phyloP scores from a whole-genome alignment of 2,113 vertebrate genomes.

The Chlorocebus sabaeus region DNA sequence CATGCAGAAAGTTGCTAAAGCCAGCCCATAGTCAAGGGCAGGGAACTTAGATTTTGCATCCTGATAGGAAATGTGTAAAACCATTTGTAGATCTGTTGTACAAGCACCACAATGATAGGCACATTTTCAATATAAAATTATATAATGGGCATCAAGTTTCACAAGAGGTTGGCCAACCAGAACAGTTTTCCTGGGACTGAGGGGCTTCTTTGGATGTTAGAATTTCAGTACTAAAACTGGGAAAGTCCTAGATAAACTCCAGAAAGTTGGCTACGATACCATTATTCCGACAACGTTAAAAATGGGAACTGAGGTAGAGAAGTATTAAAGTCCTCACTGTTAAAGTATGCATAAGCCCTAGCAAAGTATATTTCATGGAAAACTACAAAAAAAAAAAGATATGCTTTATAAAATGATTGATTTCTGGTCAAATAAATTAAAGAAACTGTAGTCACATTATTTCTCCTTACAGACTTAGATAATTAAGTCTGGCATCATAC shows the following conservation, averaged over 20 bases:
- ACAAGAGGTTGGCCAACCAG: not conserved
- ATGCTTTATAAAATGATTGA: not conserved
- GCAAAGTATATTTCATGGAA: not conserved
- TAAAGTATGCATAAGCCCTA: not conserved
- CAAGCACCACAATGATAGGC: not conserved
- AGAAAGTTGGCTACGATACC: not conserved
- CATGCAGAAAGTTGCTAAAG: accelerated
- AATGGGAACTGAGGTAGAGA: not conserved
- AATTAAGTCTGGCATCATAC: not conserved
- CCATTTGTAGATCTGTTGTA: not conserved
- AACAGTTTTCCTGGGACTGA: accelerated
- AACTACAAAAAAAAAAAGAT: not conserved
- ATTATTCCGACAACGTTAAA: not conserved
- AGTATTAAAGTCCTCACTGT: not conserved
- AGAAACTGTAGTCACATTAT: not conserved
- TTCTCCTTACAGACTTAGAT: not conserved
- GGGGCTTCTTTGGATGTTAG: not conserved
- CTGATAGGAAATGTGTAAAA: not conserved
- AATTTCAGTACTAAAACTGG: not conserved
- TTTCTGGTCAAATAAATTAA: not conserved
- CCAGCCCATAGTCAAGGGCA: not conserved
- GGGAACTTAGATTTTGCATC: not conserved
- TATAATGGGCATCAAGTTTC: not conserved
- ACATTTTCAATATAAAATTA: not conserved
- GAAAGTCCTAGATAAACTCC: not conserved